Base-by-base conservation (phyloP, 2,888 invertebrate species). In the Ectemnius cavifrons region DNA sequence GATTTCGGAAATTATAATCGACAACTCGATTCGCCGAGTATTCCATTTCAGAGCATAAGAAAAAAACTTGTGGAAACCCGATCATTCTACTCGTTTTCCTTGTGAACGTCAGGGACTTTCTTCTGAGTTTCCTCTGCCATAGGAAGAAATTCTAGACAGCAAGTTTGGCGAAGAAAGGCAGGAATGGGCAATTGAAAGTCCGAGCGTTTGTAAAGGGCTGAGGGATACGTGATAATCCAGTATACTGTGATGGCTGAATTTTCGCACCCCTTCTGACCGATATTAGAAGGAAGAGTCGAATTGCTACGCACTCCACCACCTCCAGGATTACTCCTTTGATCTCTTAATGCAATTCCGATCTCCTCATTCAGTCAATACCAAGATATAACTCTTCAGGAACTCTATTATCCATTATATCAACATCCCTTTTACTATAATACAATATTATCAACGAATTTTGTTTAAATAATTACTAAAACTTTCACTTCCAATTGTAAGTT, bases 161-260 rank as follows among this genome's bases (percentile, higher is more conserved):
- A 57, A 66, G 58, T 71, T 60, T 56, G 47, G 57, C 18, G 46
- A 23, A 14, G 59, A n/a, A 60, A 57, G 47, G 57, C 23, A 28
- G 8, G 8, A 6, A 37, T 8, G 37, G 8, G 8, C 37, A 8
- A 37, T 37, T 37, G 37, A 37, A 37, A 37, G 37, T 37, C 37
- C 37, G 8, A 37, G 37, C 37, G 37, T 11, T 37, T 37, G 6
- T 37, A 37, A 49, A 8, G 5, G n/a, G 16, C 14, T 16, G 49
- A 47, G 56, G 37, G 67, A 59, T 67, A 67, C 61, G 52, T 62
- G 67, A 67, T 62, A 37, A 8, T 20, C 70, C 63, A 67, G 61
- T 52, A 64, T 63, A 75, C 67, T 67, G 66, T 67, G 58, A 61
- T 70, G 49, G 58, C 27, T 46, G 70, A 58, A 18, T 28, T 18